Evolutionary conservation across 2,888 invertebrate species (phyloP).

Genomic region (Leistus spinibarbis): DNA sequence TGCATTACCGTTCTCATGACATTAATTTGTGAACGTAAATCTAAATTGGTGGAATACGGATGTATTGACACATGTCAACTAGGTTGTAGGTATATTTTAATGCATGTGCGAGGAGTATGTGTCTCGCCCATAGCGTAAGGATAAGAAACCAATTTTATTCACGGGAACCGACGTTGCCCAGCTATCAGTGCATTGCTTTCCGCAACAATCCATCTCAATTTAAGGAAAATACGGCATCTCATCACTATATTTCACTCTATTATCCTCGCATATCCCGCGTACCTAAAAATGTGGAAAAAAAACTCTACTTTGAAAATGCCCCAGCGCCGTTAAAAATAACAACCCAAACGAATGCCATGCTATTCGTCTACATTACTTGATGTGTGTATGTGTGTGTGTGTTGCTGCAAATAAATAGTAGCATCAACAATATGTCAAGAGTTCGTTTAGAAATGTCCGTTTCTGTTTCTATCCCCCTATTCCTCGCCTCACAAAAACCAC

Average conservation of each 20-base stretch:
- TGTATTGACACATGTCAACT: neutral
- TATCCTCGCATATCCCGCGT: slow-evolving; percentile 44
- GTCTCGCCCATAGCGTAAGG: neutral
- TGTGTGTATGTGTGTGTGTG: slow-evolving; percentile 46
- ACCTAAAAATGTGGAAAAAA: slow-evolving; percentile 49
- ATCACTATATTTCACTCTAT: slow-evolving; percentile 52
- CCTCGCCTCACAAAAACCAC: neutral
- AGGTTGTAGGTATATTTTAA: neutral
- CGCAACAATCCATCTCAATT: slow-evolving; percentile 48
- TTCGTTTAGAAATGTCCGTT: neutral
- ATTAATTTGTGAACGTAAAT: slow-evolving; percentile 20
- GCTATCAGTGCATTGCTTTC: slow-evolving; percentile 32
- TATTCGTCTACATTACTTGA: slow-evolving; percentile 51
- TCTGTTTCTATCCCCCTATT: neutral
- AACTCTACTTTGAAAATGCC: slow-evolving; percentile 42
- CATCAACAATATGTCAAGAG: slow-evolving; percentile 45
- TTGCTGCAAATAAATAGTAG: slow-evolving; percentile 45
- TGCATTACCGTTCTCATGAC: slow-evolving; percentile 16
- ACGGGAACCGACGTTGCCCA: slow-evolving; percentile 5
- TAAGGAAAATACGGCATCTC: slow-evolving; percentile 44
- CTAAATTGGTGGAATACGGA: neutral
- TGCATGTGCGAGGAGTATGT: neutral
- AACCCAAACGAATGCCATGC: slow-evolving; percentile 50
- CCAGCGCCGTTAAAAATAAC: slow-evolving; percentile 47
- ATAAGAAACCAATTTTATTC: slow-evolving; percentile 35